phyloP scores from a whole-genome alignment of 1,140 invertebrate genomes.

The Orius laevigatus region DNA sequence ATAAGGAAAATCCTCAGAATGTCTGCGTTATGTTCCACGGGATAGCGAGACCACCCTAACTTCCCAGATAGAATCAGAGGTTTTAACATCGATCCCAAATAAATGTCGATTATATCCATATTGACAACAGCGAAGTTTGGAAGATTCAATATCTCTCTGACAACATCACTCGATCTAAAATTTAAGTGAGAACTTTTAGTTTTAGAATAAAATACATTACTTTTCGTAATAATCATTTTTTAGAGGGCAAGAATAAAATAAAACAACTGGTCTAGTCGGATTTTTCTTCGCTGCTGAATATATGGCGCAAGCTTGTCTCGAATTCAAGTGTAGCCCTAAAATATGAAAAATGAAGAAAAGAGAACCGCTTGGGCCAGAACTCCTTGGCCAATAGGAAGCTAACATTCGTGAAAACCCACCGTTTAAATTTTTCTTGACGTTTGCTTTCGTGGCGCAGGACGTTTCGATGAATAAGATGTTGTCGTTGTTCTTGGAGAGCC shows the following conservation, averaged over 20 bases:
- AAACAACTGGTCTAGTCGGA: conserved; percentile 6
- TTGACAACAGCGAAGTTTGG: conserved; percentile 38
- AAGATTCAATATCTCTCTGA: conserved; percentile 32
- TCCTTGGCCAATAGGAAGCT: no score
- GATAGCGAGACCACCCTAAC: conserved; percentile 35
- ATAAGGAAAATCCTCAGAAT: conserved; percentile 49
- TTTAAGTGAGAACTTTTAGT: background rate
- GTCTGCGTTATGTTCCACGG: conserved; percentile 43
- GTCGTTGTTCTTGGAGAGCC: no score
- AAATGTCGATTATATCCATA: conserved; percentile 37
- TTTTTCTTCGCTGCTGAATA: conserved; percentile 23
- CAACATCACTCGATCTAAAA: conserved; percentile 6
- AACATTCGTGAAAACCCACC: no score
- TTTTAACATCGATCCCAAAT: conserved; percentile 39
- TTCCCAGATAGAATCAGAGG: conserved; percentile 38
- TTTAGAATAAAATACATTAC: background rate
- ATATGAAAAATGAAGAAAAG: background rate
- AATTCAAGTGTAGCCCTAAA: conserved; percentile 10
- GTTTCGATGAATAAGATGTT: no score
- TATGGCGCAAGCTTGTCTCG: conserved; percentile 25
- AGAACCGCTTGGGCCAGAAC: no score
- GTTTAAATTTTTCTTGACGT: no score
- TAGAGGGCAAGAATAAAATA: conserved; percentile 10
- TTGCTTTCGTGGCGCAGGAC: no score
- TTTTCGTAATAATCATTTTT: conserved; percentile 1